phyloP scores from a whole-genome alignment of 2,888 invertebrate genomes.

The Pyrochroa serraticornis region DNA sequence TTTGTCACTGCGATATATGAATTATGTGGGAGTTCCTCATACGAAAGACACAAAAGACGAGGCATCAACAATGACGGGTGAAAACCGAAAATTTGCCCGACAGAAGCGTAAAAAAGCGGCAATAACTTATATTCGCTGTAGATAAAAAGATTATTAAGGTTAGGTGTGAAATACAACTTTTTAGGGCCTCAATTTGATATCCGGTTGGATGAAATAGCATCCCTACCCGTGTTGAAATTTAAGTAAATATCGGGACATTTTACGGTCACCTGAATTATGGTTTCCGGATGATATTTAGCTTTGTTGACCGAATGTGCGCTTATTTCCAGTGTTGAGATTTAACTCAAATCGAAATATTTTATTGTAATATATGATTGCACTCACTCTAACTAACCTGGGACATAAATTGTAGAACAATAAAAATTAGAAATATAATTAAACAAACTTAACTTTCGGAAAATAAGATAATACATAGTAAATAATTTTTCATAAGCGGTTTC shows the following conservation, averaged over 20 bases:
- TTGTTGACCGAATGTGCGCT: conserved; percentile 30
- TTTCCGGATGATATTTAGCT: conserved; percentile 39
- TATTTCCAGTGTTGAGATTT: no score
- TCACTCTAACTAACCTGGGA: no score
- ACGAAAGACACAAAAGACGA: conserved; percentile 5
- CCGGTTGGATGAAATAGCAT: conserved; percentile 9
- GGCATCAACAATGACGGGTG: conserved; percentile 32
- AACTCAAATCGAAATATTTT: no score
- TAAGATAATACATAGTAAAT: no score
- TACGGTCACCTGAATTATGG: conserved; percentile 38
- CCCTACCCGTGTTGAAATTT: conserved; percentile 34
- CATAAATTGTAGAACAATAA: no score
- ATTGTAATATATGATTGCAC: no score
- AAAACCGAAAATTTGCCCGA: conserved; percentile 29
- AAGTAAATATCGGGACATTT: conserved; percentile 35
- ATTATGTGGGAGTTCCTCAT: conserved; percentile 31
- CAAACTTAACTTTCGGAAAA: no score
- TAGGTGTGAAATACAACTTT: conserved; percentile 8
- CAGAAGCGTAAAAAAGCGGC: conserved; percentile 16
- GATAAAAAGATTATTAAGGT: not conserved
- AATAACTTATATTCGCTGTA: conserved; percentile 16
- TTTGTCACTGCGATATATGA: conserved; percentile 14
- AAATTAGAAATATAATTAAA: no score
- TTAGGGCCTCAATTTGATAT: conserved; percentile 14
- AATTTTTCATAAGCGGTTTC: no score